These are phyloP conservation scores for Troides aeacus DNA, from an alignment of 2,888 invertebrate genomes.

Conservation along the genomic window DNA sequence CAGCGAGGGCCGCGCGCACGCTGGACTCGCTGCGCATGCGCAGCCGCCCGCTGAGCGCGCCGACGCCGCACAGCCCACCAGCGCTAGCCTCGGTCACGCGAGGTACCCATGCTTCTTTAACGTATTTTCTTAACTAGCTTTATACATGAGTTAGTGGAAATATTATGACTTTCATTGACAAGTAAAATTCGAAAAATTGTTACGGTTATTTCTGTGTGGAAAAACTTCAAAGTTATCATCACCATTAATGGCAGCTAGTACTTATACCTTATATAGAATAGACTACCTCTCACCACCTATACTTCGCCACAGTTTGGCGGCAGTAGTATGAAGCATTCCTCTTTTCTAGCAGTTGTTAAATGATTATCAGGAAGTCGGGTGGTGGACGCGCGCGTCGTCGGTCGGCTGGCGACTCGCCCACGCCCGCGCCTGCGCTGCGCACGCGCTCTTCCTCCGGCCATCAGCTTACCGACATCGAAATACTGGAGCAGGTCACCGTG, in stretches of 20 bases:
- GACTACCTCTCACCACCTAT: no score
- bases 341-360: no score
- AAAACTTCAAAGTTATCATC: no score
- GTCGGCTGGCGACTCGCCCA: conserved; percentile 90
- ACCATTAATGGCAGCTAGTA: no score
- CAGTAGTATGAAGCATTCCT: no score
- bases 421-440: conserved; percentile 80
- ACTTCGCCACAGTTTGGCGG: no score
- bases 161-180: no score
- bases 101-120: conserved; percentile 18
- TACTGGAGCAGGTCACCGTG: conserved; percentile 93
- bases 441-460: conserved; percentile 93
- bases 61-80: conserved; percentile 76
- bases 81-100: conserved; percentile 56
- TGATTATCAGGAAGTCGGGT: conserved; percentile 42
- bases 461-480: conserved; percentile 93
- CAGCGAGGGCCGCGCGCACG: conserved; percentile 67
- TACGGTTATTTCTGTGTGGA: no score
- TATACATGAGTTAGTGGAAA: no score
- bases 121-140: no score
- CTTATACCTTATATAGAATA: no score
- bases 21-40: conserved; percentile 55
- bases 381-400: conserved; percentile 83
- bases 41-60: conserved; percentile 44
- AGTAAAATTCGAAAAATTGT: no score